A percentile compares a stretch with the other conserved stretches of the same genome.
phyloP scores from a whole-genome alignment of 2,888 invertebrate species.

The Cerastoderma edule region DNA sequence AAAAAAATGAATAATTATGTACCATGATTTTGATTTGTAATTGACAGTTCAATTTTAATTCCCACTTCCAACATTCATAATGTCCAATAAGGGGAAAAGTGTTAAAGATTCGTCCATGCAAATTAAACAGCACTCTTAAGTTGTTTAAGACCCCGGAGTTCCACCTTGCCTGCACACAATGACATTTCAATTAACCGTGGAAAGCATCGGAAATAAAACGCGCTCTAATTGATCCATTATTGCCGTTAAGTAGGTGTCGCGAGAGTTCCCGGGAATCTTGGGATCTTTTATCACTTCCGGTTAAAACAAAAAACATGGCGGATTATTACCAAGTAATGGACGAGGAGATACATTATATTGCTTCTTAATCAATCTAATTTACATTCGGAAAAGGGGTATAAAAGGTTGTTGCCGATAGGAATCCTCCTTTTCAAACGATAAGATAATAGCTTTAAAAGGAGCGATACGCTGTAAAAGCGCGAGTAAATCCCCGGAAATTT shows the following conservation, averaged over 20 bases:
- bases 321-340: constrained; percentile 27
- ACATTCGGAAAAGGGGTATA: constrained; percentile 16
- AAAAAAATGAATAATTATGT: no score
- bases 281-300: constrained; percentile 38
- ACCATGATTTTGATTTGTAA: no score
- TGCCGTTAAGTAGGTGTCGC: constrained; percentile 26
- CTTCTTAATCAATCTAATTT: constrained; percentile 19
- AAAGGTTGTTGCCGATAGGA: neutral
- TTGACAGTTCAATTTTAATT: no score
- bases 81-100: no score
- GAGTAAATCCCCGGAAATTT: constrained; percentile 20
- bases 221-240: constrained; percentile 34
- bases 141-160: constrained; percentile 18
- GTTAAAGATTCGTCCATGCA: constrained; percentile 17
- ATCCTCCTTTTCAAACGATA: constrained; percentile 5
- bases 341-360: constrained; percentile 16
- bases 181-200: constrained; percentile 20
- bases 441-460: constrained; percentile 21
- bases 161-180: constrained; percentile 29
- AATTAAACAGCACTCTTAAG: constrained; percentile 20
- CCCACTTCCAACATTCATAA: no score
- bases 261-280: constrained; percentile 16
- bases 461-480: constrained; percentile 11
- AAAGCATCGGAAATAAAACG: constrained; percentile 22
- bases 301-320: constrained; percentile 22